Base-by-base conservation (phyloP, 2,888 invertebrate species). In the Syrphus vitripennis region DNA sequence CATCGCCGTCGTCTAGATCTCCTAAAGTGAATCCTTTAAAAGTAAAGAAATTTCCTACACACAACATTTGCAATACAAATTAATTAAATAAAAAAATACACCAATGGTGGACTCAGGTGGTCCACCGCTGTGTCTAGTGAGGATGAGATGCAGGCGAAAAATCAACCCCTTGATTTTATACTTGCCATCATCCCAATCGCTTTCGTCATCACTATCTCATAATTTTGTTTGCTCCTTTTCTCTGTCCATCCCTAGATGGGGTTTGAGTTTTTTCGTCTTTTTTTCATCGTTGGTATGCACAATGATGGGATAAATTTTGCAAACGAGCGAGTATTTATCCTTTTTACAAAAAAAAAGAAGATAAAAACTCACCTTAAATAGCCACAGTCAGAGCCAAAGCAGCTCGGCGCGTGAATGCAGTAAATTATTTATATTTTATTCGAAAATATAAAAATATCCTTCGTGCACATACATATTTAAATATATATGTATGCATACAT, bases 121-220 rank as follows among this genome's bases (percentile, higher is more conserved):
- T 83, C 79, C 75, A 74, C 50, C 10, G 69, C 55, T 59, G 19
- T 57, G 24, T 24, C 29, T 50, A 21, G 19, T 26, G 14, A 31
- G 16, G 16, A 42, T 12, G 31, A 7, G 65, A 16, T 26, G 31
- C 14, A 26, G 65, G 19, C 67, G 26, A 34, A 34, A 67, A 57
- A 24, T 63, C 53, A 16, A 57, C 48, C 65, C 37, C 57, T 42
- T 34, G 48, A 42, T 63, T 57, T 53, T 50, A 76, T 81, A 69
- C 72, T 81, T 86, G 69, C 61, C 40, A 48, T 80, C 77, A 81
- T 77, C 76, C 55, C 65, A 50, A 67, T 80, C 29, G 81, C 77
- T 86, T 81, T 86, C 84, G 84, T 86, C 84, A 86, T 81, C 84
- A 81, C 53, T 61, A 84, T 81, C 72, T 80, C 80, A 71, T 72